phyloP scores from a whole-genome alignment of 2,888 invertebrate species.

The Punctoribates punctum region DNA sequence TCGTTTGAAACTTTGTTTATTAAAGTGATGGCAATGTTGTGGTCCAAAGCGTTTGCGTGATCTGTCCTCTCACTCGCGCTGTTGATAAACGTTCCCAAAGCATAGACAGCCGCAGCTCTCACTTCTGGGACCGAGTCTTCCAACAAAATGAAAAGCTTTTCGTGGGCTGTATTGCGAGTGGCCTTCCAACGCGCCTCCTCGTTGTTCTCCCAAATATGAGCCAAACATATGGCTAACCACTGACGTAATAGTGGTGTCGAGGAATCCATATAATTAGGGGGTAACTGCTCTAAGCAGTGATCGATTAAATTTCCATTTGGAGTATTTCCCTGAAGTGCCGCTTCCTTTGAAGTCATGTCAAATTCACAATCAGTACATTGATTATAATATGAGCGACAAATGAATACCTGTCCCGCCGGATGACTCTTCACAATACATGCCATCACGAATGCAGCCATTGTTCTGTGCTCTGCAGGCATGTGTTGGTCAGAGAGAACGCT shows the following conservation, averaged over 20 bases:
- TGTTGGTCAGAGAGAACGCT: conserved; percentile 80
- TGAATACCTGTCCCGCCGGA: conserved; percentile 73
- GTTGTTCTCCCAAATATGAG: conserved; percentile 81
- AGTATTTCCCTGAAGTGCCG: conserved; percentile 22
- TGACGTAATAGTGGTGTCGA: conserved; percentile 55
- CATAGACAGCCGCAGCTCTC: conserved; percentile 87
- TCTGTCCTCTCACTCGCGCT: conserved; percentile 77
- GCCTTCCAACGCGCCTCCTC: conserved; percentile 90
- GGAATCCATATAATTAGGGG: conserved; percentile 50
- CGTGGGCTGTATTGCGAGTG: conserved; percentile 91
- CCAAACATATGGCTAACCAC: conserved; percentile 90
- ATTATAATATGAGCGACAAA: conserved; percentile 53
- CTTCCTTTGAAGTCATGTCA: neutral
- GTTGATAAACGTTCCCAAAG: conserved; percentile 87
- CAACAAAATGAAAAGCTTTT: conserved; percentile 78
- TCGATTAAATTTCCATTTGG: neutral
- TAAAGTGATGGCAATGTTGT: conserved; percentile 82
- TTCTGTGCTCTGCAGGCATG: conserved; percentile 75
- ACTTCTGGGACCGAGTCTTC: conserved; percentile 83
- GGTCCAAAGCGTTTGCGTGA: conserved; percentile 90
- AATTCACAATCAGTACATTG: neutral
- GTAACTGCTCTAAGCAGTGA: conserved; percentile 76
- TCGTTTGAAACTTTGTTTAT: conserved; percentile 73
- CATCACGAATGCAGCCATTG: conserved; percentile 89
- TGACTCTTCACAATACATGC: conserved; percentile 89